Conservation (phyloP, 2,888 invertebrate genomes). For the Nemoura dubitans region DNA sequence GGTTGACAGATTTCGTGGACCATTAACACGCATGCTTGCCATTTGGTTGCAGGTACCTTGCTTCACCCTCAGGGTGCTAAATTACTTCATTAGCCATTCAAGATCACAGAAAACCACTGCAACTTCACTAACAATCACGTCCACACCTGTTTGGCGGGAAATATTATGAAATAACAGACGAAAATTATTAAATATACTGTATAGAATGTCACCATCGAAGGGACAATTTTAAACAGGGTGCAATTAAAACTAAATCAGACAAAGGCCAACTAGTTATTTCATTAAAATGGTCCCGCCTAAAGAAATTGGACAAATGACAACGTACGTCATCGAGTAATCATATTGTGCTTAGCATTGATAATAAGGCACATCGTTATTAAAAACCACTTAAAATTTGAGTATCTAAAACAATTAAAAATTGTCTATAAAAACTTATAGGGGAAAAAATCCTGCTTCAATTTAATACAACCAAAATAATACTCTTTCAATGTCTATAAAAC, state of each 20-base stretch:
- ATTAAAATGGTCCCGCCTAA: too few relatives aligned
- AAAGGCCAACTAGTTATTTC: not conserved
- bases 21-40: not conserved
- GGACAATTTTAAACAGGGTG: too few relatives aligned
- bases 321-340: too few relatives aligned
- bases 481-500: too few relatives aligned
- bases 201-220: not conserved
- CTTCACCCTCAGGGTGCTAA: not conserved
- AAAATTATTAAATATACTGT: not conserved
- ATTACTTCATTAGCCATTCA: not conserved
- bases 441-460: too few relatives aligned
- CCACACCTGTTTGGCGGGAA: not conserved
- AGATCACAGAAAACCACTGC: not conserved
- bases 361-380: too few relatives aligned
- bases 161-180: not conserved
- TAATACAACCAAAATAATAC: too few relatives aligned
- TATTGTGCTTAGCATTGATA: too few relatives aligned
- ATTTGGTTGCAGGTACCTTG: not conserved
- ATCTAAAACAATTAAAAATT: too few relatives aligned
- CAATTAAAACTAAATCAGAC: not conserved
- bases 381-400: too few relatives aligned
- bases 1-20: not conserved
- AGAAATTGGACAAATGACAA: too few relatives aligned
- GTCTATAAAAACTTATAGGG: too few relatives aligned
- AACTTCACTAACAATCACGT: not conserved